A percentile compares a stretch with the other conserved stretches of the same genome.
Conservation (phyloP, 1,140 invertebrate species). For the Colletes gigas region DNA sequence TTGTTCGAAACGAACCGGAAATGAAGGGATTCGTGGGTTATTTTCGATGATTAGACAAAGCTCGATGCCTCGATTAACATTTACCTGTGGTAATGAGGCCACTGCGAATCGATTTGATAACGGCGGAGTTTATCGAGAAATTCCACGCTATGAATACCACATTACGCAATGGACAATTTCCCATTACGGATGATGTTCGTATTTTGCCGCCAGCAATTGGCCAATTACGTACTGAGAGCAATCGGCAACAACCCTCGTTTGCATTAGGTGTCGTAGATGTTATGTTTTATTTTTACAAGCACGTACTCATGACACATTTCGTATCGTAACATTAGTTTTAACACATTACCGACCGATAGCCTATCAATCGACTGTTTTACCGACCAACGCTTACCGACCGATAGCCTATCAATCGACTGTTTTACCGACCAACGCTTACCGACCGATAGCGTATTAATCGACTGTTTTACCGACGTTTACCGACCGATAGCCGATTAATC, state of each 20-base stretch:
- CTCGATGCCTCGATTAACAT: constrained; percentile 1
- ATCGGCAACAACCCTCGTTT: background rate
- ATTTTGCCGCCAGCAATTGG: constrained; percentile 8
- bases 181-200: constrained; percentile 2
- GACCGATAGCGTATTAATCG: no score
- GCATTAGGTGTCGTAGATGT: no score
- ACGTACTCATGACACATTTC: no score
- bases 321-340: no score
- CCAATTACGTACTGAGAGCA: constrained; percentile 4
- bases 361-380: no score
- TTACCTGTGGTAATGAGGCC: constrained; percentile 1
- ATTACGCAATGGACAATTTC: constrained; percentile 14
- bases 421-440: no score
- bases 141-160: constrained; percentile 2
- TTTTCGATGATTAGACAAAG: background rate
- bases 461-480: no score
- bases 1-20: background rate
- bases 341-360: no score
- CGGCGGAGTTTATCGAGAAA: constrained; percentile 13
- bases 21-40: background rate
- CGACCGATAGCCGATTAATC: no score
- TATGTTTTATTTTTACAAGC: no score
- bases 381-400: no score
- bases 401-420: no score
- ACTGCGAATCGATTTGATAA: constrained; percentile 21